A percentile compares a stretch with the other conserved stretches of the same genome.
These are phyloP conservation scores for Thaumetopoea pityocampa DNA, from an alignment of 1,140 invertebrate genomes.

Conservation along the genomic window DNA sequence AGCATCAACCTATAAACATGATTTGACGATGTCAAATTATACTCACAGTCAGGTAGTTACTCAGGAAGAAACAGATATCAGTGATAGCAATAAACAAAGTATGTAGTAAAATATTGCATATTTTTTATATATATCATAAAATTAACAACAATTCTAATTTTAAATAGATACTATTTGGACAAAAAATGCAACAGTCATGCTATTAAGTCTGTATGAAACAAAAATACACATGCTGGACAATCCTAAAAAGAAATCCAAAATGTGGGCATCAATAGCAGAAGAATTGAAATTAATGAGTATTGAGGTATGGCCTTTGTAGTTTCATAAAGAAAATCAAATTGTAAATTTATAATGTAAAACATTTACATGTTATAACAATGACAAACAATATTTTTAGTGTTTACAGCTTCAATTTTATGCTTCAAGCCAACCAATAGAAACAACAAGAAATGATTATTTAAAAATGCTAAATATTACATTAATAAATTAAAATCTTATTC, in stretches of 20 bases:
- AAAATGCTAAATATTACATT: not conserved
- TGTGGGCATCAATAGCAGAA: constrained; percentile 56
- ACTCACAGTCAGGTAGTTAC: constrained; percentile 33
- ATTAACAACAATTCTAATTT: not conserved
- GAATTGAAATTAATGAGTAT: constrained; percentile 49
- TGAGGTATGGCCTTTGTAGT: constrained; percentile 32
- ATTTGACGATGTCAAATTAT: constrained; percentile 35
- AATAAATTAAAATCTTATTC: constrained; percentile 6
- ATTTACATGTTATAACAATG: too few species aligned
- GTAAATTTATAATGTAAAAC: too few species aligned
- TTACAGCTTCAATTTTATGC: too few species aligned
- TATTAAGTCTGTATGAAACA: constrained; percentile 53
- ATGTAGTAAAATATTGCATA: constrained; percentile 14
- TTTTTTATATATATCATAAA: not conserved
- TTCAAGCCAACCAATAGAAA: too few species aligned
- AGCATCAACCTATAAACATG: constrained; percentile 40
- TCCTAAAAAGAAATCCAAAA: constrained; percentile 60
- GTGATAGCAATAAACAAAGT: constrained; percentile 53
- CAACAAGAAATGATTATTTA: too few species aligned
- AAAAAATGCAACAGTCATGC: constrained; percentile 47
- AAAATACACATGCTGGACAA: constrained; percentile 54
- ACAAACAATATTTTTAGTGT: too few species aligned
- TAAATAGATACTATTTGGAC: constrained; percentile 50
- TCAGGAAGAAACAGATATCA: constrained; percentile 41
- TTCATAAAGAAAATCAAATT: too few species aligned